Base-by-base conservation (phyloP, 1,140 invertebrate genomes). In the Coptotermes formosanus region DNA sequence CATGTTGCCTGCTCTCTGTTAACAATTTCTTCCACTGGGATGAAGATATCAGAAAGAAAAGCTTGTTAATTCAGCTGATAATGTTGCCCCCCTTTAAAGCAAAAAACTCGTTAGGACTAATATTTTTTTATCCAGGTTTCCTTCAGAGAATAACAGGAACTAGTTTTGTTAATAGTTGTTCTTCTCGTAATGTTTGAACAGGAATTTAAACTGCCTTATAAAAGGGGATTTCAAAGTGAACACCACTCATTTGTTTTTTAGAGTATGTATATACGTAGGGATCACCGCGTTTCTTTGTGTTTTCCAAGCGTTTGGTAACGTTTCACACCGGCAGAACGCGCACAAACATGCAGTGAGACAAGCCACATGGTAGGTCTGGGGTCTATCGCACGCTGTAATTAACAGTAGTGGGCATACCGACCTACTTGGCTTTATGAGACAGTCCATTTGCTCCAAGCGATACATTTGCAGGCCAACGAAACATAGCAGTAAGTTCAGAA, bases 81-180 rank as follows among this genome's bases (percentile, higher is more conserved):
- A 11, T 30, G n/a, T 75, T 75, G n/a, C n/a, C 25, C 11, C n/a
- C 3, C n/a, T 30, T 30, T 75, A 7, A 75, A 75, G 64, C n/a
- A 75, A 75, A 75, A 64, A 75, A 75, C 9, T 55, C 14, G 14
- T 55, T 55, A 55, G 19, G 45, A 9, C 9, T 48, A 64, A 64
- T 8, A 19, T n/a, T 7, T 23, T 30, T 30, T 25, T 9, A 38
- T 38, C 25, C 64, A 4, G 52, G 25, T 75, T n/a, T 30, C n/a
- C 30, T 75, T 75, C n/a, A 75, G 64, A 75, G 30, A 75, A 30
- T 75, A 75, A 19, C 14, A 75, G 64, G 64, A 30, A 75, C 64
- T 75, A 75, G 64, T 75, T 75, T 75, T 75, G 64, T 75, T 75
- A 75, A 30, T 75, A 75, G 64, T 30, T 75, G 64, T 75, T 75